Conservation (phyloP, 2,113 vertebrate species). For the Coptodon bakossiorum region DNA sequence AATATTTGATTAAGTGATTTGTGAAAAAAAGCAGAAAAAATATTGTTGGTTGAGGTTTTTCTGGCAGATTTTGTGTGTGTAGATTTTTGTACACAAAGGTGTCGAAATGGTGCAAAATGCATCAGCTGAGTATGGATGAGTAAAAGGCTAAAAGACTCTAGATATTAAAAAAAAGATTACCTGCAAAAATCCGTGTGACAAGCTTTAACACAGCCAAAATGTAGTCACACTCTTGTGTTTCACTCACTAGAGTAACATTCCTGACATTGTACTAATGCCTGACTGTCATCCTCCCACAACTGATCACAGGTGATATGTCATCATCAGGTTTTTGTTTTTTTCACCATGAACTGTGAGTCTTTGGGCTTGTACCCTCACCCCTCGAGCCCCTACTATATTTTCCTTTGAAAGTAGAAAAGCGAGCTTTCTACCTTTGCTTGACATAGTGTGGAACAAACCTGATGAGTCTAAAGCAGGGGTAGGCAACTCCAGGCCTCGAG, state of each 20-base stretch:
- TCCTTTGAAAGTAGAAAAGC: no score
- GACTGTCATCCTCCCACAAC: no score
- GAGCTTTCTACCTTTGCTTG: no score
- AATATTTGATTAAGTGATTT: not conserved
- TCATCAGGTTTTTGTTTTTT: no score
- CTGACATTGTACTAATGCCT: fast-evolving
- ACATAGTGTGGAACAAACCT: no score
- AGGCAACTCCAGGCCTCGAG: no score
- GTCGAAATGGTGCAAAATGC: fast-evolving
- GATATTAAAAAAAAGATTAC: not conserved
- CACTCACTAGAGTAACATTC: not conserved
- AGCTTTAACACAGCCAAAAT: fast-evolving
- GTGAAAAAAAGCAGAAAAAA: not conserved
- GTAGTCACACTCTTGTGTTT: not conserved
- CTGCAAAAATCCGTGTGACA: not conserved
- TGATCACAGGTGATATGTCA: no score
- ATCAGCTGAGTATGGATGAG: not conserved
- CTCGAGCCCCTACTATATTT: no score
- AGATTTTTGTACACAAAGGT: not conserved
- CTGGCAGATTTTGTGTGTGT: not conserved
- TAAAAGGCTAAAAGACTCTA: not conserved
- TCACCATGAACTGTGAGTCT: no score
- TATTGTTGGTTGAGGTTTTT: not conserved
- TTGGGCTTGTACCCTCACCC: no score
- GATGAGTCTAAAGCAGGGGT: no score